Evolutionary conservation across 2,797 vertebrate genomes (phyloP).

Genomic region (Botia kubotai): DNA sequence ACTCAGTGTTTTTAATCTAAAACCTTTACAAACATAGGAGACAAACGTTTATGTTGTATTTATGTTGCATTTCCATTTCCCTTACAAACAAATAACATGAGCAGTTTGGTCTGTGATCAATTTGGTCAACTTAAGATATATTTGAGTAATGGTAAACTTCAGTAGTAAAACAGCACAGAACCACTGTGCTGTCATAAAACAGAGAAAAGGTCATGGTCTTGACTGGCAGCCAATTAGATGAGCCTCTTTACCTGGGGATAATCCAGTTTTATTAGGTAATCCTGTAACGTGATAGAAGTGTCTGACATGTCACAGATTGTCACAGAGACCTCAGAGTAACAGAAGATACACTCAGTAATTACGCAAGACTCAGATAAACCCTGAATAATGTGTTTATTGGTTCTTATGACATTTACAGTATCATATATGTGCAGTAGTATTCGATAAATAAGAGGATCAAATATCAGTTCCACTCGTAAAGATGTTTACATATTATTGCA

Average conservation of each 20-base stretch:
- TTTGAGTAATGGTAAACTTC: no score
- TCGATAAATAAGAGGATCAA: conserved; percentile 63
- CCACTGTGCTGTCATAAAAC: not conserved
- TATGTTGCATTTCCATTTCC: not conserved
- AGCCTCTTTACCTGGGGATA: conserved; percentile 78
- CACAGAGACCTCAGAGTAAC: not conserved
- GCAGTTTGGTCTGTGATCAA: no score
- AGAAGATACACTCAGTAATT: not conserved
- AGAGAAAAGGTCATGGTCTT: conserved; percentile 53
- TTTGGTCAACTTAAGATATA: no score
- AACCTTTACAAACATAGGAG: not conserved
- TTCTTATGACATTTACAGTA: conserved; percentile 66
- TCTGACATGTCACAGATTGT: conserved; percentile 47
- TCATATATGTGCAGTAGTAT: conserved; percentile 64
- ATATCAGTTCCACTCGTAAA: conserved; percentile 61
- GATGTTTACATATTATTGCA: conserved; percentile 49
- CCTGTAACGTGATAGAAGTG: conserved; percentile 71
- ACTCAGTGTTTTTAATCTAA: not conserved
- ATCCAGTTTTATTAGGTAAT: conserved; percentile 81
- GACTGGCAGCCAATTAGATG: conserved; percentile 75
- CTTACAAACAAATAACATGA: not conserved
- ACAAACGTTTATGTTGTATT: not conserved
- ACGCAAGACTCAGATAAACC: conserved; percentile 17
- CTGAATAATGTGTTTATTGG: conserved; percentile 76
- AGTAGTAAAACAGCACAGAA: no score